These are phyloP conservation scores for Schizopygopsis pylzovi DNA, from an alignment of 2,797 vertebrate species.

Conservation along the genomic window DNA sequence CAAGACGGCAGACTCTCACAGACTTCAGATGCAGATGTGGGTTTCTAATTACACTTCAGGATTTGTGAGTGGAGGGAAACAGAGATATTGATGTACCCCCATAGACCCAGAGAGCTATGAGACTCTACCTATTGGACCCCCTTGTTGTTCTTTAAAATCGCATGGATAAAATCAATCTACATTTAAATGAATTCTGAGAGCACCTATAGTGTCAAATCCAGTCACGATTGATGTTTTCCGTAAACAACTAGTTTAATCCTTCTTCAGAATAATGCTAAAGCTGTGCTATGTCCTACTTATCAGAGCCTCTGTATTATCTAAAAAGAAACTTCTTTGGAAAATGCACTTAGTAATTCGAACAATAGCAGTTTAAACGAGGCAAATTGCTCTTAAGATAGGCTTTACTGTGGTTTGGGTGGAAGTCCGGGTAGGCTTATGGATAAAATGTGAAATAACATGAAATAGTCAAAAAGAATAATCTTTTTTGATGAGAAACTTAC, in stretches of 20 bases:
- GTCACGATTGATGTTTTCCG: conserved; percentile 33
- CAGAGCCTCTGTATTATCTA: conserved; percentile 5
- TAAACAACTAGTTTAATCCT: conserved; percentile 41
- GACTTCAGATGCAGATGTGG: conserved; percentile 19
- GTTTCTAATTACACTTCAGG: conserved; percentile 34
- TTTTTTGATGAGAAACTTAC: conserved; percentile 34
- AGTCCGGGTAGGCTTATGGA: not conserved
- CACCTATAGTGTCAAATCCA: conserved; percentile 25
- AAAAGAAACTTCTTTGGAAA: conserved; percentile 7
- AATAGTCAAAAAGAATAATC: not conserved
- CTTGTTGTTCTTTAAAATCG: conserved; percentile 43
- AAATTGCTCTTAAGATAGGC: not conserved
- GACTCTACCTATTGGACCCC: conserved; percentile 38
- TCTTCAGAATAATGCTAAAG: conserved; percentile 2
- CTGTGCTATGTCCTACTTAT: not conserved
- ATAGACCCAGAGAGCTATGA: conserved; percentile 28
- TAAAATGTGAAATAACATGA: not conserved
- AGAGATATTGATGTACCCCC: conserved; percentile 28
- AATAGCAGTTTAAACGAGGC: not conserved
- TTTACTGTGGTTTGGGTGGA: conserved; percentile 6
- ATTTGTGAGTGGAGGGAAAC: conserved; percentile 38
- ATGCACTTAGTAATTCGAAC: not conserved
- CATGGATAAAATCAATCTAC: conserved; percentile 57
- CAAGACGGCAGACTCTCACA: not conserved
- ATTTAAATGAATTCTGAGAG: conserved; percentile 59